These are phyloP conservation scores for Colletes gigas DNA, from an alignment of 1,140 invertebrate species.

Conservation along the genomic window DNA sequence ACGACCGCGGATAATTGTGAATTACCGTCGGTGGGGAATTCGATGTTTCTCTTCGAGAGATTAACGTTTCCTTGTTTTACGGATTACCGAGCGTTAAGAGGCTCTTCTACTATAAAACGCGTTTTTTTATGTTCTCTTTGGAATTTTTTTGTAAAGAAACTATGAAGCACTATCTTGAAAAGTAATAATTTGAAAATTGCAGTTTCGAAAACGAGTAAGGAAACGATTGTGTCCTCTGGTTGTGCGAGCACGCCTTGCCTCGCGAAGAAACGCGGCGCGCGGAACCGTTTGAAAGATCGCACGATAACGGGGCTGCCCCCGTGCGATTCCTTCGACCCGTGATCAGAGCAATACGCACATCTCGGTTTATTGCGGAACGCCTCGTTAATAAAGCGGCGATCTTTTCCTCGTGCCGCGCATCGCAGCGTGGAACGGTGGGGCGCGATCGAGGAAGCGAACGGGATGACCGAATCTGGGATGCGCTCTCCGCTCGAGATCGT, in stretches of 20 bases:
- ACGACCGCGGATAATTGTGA: background rate
- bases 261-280: slow-evolving; percentile 48
- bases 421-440: background rate
- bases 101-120: too few relatives aligned
- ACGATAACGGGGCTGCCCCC: slow-evolving; percentile 62
- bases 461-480: slow-evolving; percentile 53
- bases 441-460: slow-evolving; percentile 56
- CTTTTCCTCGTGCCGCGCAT: slow-evolving; percentile 27
- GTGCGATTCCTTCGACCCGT: slow-evolving; percentile 58
- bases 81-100: background rate
- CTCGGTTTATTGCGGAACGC: slow-evolving; percentile 63
- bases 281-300: slow-evolving; percentile 61
- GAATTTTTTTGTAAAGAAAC: too few relatives aligned
- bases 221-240: slow-evolving; percentile 41
- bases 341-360: slow-evolving; percentile 55
- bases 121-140: too few relatives aligned
- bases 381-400: slow-evolving; percentile 68
- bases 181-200: too few relatives aligned
- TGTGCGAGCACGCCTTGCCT: slow-evolving; percentile 46
- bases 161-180: too few relatives aligned
- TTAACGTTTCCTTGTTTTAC: too few relatives aligned
- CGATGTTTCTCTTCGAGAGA: background rate
- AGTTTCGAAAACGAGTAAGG: too few relatives aligned
- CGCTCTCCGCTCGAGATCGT: slow-evolving; percentile 37
- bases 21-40: background rate